phyloP scores from a whole-genome alignment of 2,797 vertebrate species.

The Neosalanx taihuensis region DNA sequence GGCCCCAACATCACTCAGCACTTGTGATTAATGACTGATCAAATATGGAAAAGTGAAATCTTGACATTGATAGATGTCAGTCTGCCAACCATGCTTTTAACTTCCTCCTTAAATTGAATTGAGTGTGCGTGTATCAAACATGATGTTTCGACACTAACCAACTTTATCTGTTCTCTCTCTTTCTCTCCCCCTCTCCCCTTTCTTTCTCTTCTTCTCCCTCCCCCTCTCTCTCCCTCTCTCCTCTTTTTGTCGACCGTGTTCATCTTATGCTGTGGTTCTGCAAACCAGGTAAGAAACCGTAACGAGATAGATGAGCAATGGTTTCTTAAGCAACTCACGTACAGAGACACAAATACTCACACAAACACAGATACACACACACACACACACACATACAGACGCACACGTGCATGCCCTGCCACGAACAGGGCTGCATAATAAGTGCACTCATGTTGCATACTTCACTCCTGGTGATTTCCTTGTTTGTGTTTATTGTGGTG shows the following conservation, averaged over 20 bases:
- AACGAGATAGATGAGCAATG: not conserved
- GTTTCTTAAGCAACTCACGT: not conserved
- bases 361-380: slow-evolving; percentile 3
- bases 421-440: slow-evolving; percentile 8
- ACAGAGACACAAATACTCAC: not conserved
- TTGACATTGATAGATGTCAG: slow-evolving; percentile 66
- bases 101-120: slow-evolving; percentile 44
- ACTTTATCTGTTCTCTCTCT: slow-evolving; percentile 20
- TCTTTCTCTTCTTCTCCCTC: slow-evolving; percentile 1
- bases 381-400: not conserved
- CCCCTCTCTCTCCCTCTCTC: slow-evolving; percentile 18
- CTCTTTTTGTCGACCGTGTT: not conserved
- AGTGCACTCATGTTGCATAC: not conserved
- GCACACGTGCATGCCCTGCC: slow-evolving; percentile 1
- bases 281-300: slow-evolving; percentile 52
- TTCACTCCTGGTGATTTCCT: too few species aligned
- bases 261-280: slow-evolving; percentile 23
- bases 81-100: slow-evolving; percentile 58
- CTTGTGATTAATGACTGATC: slow-evolving; percentile 64
- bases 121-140: slow-evolving; percentile 9
- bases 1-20: slow-evolving; percentile 40
- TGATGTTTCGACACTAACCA: slow-evolving; percentile 43
- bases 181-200: not conserved
- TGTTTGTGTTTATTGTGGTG: slow-evolving; percentile 22
- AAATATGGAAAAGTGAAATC: slow-evolving; percentile 50